Conservation (phyloP, 2,113 vertebrate genomes). For the Sorex fumeus region DNA sequence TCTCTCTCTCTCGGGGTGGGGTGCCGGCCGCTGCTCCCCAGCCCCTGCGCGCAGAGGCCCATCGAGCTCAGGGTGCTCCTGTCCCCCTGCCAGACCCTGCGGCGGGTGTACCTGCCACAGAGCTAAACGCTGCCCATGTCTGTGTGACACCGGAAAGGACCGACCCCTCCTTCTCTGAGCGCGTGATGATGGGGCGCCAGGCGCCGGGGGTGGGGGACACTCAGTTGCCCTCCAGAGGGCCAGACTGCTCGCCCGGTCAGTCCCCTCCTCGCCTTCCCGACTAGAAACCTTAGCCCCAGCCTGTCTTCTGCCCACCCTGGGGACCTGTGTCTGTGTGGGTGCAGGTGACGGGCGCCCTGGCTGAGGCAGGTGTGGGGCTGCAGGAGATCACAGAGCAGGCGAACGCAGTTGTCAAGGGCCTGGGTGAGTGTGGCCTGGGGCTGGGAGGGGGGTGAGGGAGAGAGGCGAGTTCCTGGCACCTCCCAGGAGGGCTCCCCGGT, state of each 20-base stretch:
- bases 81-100: too few species aligned
- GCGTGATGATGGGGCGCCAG: neutral
- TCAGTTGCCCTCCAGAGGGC: neutral
- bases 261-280: too few species aligned
- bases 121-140: neutral
- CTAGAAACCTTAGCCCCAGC: neutral
- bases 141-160: neutral
- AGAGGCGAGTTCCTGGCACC: neutral
- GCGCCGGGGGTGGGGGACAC: neutral
- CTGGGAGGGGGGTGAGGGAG: neutral
- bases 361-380: constrained; percentile 92
- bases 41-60: too few species aligned
- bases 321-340: neutral
- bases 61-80: too few species aligned
- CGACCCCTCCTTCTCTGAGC: neutral
- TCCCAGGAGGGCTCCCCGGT: neutral
- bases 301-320: neutral
- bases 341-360: constrained; percentile 95
- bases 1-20: too few species aligned
- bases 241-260: too few species aligned
- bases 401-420: constrained; percentile 83
- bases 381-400: constrained; percentile 90
- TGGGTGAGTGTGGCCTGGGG: constrained; percentile 88
- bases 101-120: neutral
- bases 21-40: too few species aligned